phyloP scores from a whole-genome alignment of 2,797 vertebrate species.

The Acanthiza pusilla region DNA sequence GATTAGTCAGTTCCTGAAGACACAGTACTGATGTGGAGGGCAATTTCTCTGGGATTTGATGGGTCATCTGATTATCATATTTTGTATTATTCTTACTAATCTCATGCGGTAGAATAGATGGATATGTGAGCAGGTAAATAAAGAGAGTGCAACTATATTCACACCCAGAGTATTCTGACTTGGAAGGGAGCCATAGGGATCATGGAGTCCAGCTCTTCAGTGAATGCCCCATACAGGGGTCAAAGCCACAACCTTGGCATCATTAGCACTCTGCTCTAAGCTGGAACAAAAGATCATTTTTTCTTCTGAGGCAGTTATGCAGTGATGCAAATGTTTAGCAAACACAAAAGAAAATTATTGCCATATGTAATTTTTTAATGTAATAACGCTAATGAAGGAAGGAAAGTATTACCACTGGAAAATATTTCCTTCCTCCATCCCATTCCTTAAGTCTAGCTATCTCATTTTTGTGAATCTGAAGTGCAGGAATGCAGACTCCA shows the following conservation, averaged over 20 bases:
- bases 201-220: neutral
- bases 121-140: neutral
- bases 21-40: neutral
- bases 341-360: neutral
- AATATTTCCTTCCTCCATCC: neutral
- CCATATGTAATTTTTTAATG: neutral
- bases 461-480: neutral
- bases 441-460: neutral
- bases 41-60: neutral
- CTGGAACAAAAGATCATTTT: neutral
- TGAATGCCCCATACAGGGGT: neutral
- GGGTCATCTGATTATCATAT: conserved; percentile 41
- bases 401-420: neutral
- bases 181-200: neutral
- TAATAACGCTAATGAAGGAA: neutral
- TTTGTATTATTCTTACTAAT: neutral
- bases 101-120: neutral
- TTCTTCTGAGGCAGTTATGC: neutral
- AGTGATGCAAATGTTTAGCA: neutral
- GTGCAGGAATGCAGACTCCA: neutral
- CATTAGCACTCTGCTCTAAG: neutral
- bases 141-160: neutral
- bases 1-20: conserved; percentile 9
- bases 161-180: neutral
- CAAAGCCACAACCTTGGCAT: neutral